Evolutionary conservation across 2,797 vertebrate species (phyloP).

Genomic region (Alca torda): DNA sequence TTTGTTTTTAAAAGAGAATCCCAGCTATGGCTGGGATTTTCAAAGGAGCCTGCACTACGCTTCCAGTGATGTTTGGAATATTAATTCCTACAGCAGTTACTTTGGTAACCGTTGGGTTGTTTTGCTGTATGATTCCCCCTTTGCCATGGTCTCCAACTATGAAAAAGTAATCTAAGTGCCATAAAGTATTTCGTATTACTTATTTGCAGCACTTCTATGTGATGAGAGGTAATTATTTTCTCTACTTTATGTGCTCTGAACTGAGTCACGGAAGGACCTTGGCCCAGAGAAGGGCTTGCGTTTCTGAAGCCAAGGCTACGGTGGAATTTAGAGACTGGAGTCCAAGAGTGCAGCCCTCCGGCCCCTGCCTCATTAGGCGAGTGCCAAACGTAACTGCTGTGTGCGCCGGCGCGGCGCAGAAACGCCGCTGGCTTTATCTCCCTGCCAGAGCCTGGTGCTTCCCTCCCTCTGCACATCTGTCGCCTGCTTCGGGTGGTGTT

Average conservation of each 20-base stretch:
- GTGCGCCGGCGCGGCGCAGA: neutral
- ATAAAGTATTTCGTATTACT: neutral
- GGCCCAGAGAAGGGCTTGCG: neutral
- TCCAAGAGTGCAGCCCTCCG: constrained; percentile 24
- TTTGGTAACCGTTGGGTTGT: neutral
- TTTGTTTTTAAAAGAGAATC: constrained; percentile 23
- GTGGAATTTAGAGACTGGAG: constrained; percentile 27
- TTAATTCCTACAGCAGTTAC: constrained; percentile 12
- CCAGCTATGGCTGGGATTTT: neutral
- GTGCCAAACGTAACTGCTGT: neutral
- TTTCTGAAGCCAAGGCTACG: constrained; percentile 23
- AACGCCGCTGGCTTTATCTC: neutral
- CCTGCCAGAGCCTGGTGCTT: neutral
- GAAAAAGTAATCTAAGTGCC: neutral
- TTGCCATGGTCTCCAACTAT: neutral
- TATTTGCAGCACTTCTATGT: neutral
- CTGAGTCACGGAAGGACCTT: constrained; percentile 42
- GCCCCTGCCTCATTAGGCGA: neutral
- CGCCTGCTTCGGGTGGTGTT: neutral
- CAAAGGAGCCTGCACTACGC: neutral
- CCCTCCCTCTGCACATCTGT: neutral
- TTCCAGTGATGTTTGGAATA: constrained; percentile 28
- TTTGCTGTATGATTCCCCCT: neutral
- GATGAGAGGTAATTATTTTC: constrained; percentile 16
- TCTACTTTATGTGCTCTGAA: neutral